Evolutionary conservation across 2,888 invertebrate species (phyloP).

Genomic region (Drosophila lacicola): DNA sequence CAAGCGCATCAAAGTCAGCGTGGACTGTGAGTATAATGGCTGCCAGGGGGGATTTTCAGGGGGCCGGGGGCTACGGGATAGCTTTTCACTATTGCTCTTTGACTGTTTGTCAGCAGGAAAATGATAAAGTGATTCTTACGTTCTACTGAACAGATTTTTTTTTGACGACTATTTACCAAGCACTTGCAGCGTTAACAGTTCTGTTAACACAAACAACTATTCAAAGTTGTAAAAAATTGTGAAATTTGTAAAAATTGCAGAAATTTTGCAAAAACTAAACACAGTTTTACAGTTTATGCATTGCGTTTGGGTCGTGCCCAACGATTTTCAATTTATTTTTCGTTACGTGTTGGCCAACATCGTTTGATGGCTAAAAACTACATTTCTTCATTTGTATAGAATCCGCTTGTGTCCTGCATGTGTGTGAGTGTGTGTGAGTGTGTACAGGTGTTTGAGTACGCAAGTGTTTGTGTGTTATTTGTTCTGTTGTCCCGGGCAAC

Average conservation of each 20-base stretch:
- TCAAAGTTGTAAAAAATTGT: conserved; percentile 12
- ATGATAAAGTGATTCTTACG: conserved; percentile 53
- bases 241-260: conserved; percentile 18
- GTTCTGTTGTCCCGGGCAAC: conserved; percentile 39
- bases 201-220: conserved; percentile 23
- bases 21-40: conserved; percentile 92
- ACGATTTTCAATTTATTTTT: conserved; percentile 65
- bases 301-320: conserved; percentile 20
- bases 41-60: neutral
- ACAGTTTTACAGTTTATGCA: conserved; percentile 21
- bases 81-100: conserved; percentile 23
- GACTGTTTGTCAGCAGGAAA: conserved; percentile 32
- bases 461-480: conserved; percentile 26
- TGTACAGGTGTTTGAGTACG: conserved; percentile 4
- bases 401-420: conserved; percentile 5
- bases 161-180: conserved; percentile 26
- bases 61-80: neutral
- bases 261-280: conserved; percentile 41
- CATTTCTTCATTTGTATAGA: conserved; percentile 30
- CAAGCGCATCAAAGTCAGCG: conserved; percentile 96
- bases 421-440: conserved; percentile 5
- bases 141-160: conserved; percentile 20
- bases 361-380: conserved; percentile 40
- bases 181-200: conserved; percentile 33
- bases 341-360: conserved; percentile 42